These are phyloP conservation scores for Zonitis immaculata DNA, from an alignment of 2,888 invertebrate species.

Conservation along the genomic window DNA sequence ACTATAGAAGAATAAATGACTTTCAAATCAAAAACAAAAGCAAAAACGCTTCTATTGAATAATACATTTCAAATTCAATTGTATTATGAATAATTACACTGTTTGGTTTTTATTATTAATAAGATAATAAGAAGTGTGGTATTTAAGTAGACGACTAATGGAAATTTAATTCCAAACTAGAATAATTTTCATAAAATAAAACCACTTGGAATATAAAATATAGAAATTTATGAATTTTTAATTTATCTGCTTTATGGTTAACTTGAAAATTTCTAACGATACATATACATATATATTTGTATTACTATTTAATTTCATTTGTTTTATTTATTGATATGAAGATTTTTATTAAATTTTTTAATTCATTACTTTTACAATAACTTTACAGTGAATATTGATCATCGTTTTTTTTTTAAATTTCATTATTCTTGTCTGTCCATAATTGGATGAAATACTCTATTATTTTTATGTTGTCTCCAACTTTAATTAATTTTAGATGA, in stretches of 20 bases:
- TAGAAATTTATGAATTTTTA: neutral
- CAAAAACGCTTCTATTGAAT: no score
- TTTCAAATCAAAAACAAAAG: no score
- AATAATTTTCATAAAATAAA: neutral
- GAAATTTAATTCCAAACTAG: neutral
- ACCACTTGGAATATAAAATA: neutral
- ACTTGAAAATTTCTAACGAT: neutral
- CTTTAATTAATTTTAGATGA: constrained; percentile 1
- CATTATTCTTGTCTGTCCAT: no score
- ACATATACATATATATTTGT: no score
- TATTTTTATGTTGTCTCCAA: neutral
- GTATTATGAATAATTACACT: no score
- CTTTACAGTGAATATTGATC: no score
- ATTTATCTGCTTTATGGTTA: neutral
- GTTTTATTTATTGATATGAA: no score
- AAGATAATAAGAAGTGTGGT: neutral
- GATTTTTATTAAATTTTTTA: no score
- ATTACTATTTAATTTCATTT: no score
- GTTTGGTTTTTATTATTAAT: neutral
- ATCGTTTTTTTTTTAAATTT: neutral
- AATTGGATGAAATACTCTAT: no score
- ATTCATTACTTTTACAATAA: no score
- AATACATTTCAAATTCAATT: no score
- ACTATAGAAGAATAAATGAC: neutral
- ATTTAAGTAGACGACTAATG: neutral